Evolutionary conservation across 2,888 invertebrate species (phyloP), one percentile per base, ranked within the genome.

Genomic region (Trimorus sp.): DNA sequence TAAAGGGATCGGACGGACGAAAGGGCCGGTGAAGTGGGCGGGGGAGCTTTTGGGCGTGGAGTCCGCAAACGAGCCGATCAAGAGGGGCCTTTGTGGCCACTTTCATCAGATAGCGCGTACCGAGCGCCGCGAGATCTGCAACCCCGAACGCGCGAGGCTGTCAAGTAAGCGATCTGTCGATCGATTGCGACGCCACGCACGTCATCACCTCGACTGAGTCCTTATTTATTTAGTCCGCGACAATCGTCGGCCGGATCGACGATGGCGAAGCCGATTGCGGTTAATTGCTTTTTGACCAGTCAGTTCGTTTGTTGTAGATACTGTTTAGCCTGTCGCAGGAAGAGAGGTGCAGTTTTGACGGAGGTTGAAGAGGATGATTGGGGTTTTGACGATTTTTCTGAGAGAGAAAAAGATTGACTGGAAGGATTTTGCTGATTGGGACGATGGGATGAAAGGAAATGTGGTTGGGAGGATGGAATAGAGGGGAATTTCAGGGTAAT

Each of bases 1-100:
- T 87, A 88, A 88, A 88, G 87, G 85, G 85, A 86, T 85, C 83
- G 82, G 78, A 59, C 59, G 54, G 51, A 82, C 81, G 75, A 79
- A 83, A 80, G 79, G 75, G 60, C 53, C 82, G 75, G 56, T 78
- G 63, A 65, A 73, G 81, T 48, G 60, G 60, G 54, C 66, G 63
- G 48, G 77, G 53, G 58, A 42, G 63, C 80, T 84, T 82, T 80
- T 82, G 71, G 73, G 56, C 74, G 58, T 54, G 76, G 79, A 79
- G 83, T 81, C 73, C 71, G 71, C 68, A 62, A 70, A 70, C 65
- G 68, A 68, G 76, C 76, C 79, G 68, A 84, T 79, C 79, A 70
- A 73, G 83, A 77, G 74, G 76, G 56, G 48, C 68, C 45, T 53
- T 26, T 73, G 58, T 70, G 63, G 76, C 51, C 56, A 71, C 84